Evolutionary conservation across 2,797 vertebrate species (phyloP).

Genomic region (Acanthis flammea): DNA sequence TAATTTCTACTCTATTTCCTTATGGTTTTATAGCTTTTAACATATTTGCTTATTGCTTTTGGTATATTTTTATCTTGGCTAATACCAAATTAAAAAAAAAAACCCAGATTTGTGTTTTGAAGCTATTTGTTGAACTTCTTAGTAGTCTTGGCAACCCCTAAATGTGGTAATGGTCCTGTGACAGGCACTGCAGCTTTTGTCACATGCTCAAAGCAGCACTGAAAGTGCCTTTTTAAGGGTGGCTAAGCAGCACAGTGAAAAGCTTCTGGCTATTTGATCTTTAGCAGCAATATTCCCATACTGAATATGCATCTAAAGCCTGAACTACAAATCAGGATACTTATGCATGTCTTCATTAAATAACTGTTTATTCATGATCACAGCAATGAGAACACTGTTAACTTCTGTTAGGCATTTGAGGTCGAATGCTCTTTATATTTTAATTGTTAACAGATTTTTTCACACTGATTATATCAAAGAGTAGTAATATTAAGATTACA

Average conservation of each 20-base stretch:
- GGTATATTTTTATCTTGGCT: accelerated
- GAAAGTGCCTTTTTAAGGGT: background rate
- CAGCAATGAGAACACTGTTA: background rate
- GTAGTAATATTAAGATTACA: background rate
- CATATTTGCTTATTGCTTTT: background rate
- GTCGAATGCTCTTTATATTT: background rate
- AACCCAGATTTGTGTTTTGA: accelerated
- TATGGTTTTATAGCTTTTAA: background rate
- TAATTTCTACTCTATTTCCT: background rate
- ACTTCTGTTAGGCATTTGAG: background rate
- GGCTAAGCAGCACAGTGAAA: background rate
- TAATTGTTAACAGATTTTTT: background rate
- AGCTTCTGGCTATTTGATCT: background rate
- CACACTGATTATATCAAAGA: background rate
- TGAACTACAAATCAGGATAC: background rate
- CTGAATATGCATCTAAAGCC: background rate
- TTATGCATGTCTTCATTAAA: background rate
- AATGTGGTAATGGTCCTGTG: background rate
- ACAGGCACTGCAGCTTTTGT: background rate
- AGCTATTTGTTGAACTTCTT: background rate
- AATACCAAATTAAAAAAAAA: accelerated
- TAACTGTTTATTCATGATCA: background rate
- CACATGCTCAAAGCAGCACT: accelerated
- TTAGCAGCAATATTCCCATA: background rate
- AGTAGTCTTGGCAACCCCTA: background rate